These are phyloP conservation scores for Scleropages formosus DNA, from an alignment of 2,797 vertebrate species.

Conservation along the genomic window DNA sequence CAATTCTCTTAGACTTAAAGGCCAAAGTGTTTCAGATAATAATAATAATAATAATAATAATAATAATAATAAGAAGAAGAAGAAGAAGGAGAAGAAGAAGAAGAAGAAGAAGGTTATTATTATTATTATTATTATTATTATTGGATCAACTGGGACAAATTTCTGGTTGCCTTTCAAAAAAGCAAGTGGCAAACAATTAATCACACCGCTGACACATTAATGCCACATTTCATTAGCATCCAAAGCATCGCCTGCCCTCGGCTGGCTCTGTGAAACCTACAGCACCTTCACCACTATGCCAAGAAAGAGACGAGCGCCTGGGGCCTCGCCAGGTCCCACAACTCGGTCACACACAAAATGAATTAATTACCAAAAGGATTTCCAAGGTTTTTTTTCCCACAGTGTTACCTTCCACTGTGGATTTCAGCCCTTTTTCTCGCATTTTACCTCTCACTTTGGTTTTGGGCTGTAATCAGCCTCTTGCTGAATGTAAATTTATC, in stretches of 20 bases:
- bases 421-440: no score
- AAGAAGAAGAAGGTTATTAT: no score
- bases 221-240: slow-evolving; percentile 53
- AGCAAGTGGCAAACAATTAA: slow-evolving; percentile 51
- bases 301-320: slow-evolving; percentile 40
- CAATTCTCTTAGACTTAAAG: no score
- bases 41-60: no score
- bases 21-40: no score
- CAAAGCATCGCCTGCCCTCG: slow-evolving; percentile 36
- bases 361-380: slow-evolving; percentile 29
- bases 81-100: slow-evolving; percentile 3
- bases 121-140: no score
- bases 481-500: neutral
- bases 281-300: slow-evolving; percentile 27
- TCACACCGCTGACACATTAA: slow-evolving; percentile 44
- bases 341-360: slow-evolving; percentile 36
- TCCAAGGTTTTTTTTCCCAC: slow-evolving; percentile 38
- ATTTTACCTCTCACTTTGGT: neutral
- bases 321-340: slow-evolving; percentile 37
- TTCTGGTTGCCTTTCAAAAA: slow-evolving; percentile 50
- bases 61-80: neutral
- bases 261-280: slow-evolving; percentile 22
- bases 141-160: slow-evolving; percentile 35
- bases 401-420: neutral
- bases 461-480: neutral